Conservation (phyloP, 2,888 invertebrate species). For the Podotricha telesiphe region DNA sequence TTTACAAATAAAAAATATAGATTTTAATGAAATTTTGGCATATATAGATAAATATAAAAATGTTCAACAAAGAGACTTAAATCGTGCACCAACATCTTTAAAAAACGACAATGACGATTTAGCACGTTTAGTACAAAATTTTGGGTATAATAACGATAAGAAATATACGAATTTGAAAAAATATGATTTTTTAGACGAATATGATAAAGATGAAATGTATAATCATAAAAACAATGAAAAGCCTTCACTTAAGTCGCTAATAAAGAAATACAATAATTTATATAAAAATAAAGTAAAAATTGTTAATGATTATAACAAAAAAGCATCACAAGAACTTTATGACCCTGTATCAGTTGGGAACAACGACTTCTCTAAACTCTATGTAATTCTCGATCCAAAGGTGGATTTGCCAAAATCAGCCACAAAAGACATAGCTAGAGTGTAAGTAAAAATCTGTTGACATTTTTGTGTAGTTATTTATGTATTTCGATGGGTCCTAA, state of each 20-base stretch:
- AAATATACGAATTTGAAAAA: background rate
- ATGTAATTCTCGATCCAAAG: conserved; percentile 59
- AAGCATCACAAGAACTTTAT: conserved; percentile 7
- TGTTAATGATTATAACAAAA: conserved; percentile 12
- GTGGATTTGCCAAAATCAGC: conserved; percentile 49
- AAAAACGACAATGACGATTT: background rate
- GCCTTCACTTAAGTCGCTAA: conserved; percentile 2
- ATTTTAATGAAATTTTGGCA: background rate
- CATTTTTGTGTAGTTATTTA: no score
- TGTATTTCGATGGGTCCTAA: no score
- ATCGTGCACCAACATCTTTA: background rate
- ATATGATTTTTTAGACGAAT: background rate
- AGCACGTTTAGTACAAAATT: background rate
- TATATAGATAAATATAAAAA: background rate
- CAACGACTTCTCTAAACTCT: conserved; percentile 61
- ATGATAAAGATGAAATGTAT: background rate
- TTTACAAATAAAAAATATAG: conserved; percentile 1
- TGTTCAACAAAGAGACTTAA: background rate
- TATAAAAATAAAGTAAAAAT: background rate
- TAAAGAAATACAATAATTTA: conserved; percentile 9
- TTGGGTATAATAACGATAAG: background rate
- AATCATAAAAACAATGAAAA: conserved; percentile 1
- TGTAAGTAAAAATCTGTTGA: conserved; percentile 57
- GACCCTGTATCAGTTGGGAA: conserved; percentile 35
- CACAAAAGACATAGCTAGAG: conserved; percentile 49